Evolutionary conservation across 2,888 invertebrate genomes (phyloP).

Genomic region (Luperina testacea): DNA sequence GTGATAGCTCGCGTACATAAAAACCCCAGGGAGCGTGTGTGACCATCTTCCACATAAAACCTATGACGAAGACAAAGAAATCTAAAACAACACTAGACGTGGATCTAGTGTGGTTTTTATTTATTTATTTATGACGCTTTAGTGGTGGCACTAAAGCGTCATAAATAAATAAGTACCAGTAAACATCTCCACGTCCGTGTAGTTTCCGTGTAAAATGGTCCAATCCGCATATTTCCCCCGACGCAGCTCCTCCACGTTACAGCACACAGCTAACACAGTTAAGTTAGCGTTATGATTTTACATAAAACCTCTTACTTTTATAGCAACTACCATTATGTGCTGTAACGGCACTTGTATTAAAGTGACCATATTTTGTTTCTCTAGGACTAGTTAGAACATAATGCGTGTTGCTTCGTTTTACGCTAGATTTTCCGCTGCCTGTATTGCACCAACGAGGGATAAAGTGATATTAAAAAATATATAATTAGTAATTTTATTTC

Average conservation of each 20-base stretch:
- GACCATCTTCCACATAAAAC: not conserved
- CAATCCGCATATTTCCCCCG: slow-evolving; percentile 62
- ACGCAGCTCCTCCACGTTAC: slow-evolving; percentile 29
- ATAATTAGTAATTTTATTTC: too few relatives aligned
- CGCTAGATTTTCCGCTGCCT: slow-evolving; percentile 10
- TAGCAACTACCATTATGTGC: slow-evolving; percentile 50
- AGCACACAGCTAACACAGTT: slow-evolving; percentile 41
- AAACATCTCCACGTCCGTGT: slow-evolving; percentile 18
- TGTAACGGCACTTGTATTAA: slow-evolving; percentile 63
- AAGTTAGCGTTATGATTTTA: slow-evolving; percentile 60
- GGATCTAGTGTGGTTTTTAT: too few relatives aligned
- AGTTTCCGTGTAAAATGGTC: slow-evolving; percentile 38
- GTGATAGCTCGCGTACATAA: not conserved
- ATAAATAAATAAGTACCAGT: slow-evolving; percentile 36
- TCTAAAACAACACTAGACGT: slow-evolving; percentile 1
- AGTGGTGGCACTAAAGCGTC: too few relatives aligned
- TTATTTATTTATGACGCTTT: too few relatives aligned
- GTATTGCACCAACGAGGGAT: not conserved
- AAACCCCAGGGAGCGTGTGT: not conserved
- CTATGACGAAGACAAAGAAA: not conserved
- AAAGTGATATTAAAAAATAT: not conserved
- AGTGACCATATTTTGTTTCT: slow-evolving; percentile 60
- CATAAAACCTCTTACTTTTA: slow-evolving; percentile 62
- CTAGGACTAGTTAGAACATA: not conserved
- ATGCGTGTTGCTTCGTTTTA: slow-evolving; percentile 12